Evolutionary conservation across 2,113 vertebrate genomes (phyloP), one percentile per base, ranked within the genome.

Genomic region (Antechinus stuartii): DNA sequence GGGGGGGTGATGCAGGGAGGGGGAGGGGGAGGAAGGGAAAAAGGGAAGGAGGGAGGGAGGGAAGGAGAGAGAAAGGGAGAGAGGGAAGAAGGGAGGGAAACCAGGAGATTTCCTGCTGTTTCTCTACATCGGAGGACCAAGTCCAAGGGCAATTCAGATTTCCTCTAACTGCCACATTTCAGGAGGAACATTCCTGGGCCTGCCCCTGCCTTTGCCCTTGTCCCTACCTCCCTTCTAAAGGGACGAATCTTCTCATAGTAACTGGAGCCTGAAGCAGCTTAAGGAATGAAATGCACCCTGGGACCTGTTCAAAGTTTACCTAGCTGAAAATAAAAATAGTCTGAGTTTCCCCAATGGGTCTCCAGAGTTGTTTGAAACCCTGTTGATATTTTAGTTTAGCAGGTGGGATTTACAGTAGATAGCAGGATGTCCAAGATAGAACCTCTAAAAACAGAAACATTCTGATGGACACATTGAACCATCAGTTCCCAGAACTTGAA

Each of bases 231-330:
- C 96, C 96, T 55, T 92, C 22, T 89, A 57, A 96, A 93, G 93
- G 94, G 96, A 96, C 90, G 96, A 96, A 97, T 95, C 11, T 94
- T 96, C 96, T 97, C 96, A 97, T 96, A 93, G 96, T 98, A 98
- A 97, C 97, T 97, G 95, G 96, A 98, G 97, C 98, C 76, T 95
- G 97, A 97, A 98, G 97, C 97, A 97, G 97, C 91, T 97, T 97
- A 97, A 96, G 97, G 97, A 98, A 98, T 98, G 98, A 98, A 98
- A 99, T 98, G 98, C 99, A 98, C 98, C 98, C 97, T 98, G 97
- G 95, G 97, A 97, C 98, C 98, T 97, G 98, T 98, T 98, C 97
- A 98, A 97, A 97, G 98, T 98, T 98, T 98, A 98, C 97, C 96
- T 97, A 98, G 96, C 92, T 95, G 76, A 98, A 98, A 98, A 98